Conservation (phyloP, 1,140 invertebrate genomes). For the Hylyphantes graminicola region DNA sequence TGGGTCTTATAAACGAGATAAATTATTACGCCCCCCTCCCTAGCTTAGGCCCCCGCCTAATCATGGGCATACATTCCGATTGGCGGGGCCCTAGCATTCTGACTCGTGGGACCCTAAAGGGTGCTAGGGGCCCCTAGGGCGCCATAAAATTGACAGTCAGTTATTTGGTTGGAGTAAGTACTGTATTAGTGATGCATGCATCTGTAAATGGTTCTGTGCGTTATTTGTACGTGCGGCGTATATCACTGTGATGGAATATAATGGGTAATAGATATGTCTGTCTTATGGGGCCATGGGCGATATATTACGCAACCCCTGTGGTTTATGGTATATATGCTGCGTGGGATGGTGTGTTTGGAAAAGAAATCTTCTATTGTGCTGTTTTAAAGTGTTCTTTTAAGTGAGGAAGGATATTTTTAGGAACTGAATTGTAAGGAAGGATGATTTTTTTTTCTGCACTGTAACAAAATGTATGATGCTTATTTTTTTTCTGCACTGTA, state of each 20-base stretch:
- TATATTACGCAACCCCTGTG: too few relatives aligned
- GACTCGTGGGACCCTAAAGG: conserved; percentile 16
- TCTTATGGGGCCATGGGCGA: too few relatives aligned
- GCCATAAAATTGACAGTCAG: conserved; percentile 56
- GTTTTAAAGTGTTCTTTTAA: too few relatives aligned
- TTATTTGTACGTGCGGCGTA: conserved; percentile 12
- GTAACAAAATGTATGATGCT: too few relatives aligned
- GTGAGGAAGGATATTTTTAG: too few relatives aligned
- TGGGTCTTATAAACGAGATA: conserved; percentile 48
- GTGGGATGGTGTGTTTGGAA: too few relatives aligned
- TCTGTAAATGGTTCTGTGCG: conserved; percentile 33
- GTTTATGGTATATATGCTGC: too few relatives aligned
- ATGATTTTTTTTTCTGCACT: too few relatives aligned
- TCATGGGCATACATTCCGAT: conserved; percentile 39
- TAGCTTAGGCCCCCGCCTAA: conserved; percentile 7
- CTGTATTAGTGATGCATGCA: conserved; percentile 12
- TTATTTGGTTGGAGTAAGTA: conserved; percentile 39
- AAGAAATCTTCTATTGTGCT: too few relatives aligned
- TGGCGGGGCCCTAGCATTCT: neutral
- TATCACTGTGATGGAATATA: conserved; percentile 14
- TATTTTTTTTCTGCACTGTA: too few relatives aligned
- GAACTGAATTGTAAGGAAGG: too few relatives aligned
- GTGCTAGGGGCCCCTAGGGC: conserved; percentile 15
- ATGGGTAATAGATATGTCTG: conserved; percentile 33
- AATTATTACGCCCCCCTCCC: conserved; percentile 23